Base-by-base conservation (phyloP, 2,113 vertebrate species). In the Turnix velox region DNA sequence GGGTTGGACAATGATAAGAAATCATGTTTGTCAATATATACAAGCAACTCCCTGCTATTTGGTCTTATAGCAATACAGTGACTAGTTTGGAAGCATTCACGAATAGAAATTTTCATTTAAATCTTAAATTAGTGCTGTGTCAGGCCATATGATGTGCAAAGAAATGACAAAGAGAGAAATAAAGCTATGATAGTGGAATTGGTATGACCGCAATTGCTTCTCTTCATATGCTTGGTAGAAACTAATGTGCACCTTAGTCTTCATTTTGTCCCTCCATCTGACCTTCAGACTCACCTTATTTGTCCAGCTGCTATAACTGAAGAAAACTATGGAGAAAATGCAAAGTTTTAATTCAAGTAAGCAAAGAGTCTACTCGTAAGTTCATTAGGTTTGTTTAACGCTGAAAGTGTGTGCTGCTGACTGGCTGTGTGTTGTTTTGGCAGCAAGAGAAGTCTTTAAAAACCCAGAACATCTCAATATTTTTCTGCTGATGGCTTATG, bases 101-200 rank as follows among this genome's bases (percentile, higher is more conserved):
- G 69, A 93, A 77, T 83, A 48, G 31, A 89, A 93, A 73, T 92
- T 80, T 85, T 89, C 10, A 75, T 95, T 87, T 95, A 88, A 86
- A 72, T 85, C 71, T 84, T 69, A 93, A 91, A 92, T 85, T 71
- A 65, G 20, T 22, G 18, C 43, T 92, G 31, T 28, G 5, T 83
- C 52, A 68, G 52, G 76, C n/a, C 12, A 8, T 61, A 40, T 42
- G 19, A 30, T 43, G 15, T 84, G 14, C 55, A 72, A 93, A 89
- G 27, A 81, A 84, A 81, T 74, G 30, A 43, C 12, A 39, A 28
- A 46, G 25, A 62, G 43, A 58, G 37, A 73, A 59, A 61, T 65
- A 55, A 84, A 94, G 58, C 20, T 62, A 57, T 77, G 45, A 7
- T 39, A 28, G n/a, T 54, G 16, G 42, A 84, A 55, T 28, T 87